phyloP scores from a whole-genome alignment of 92 coral and sea anemone genomes.

The Diadumene lineata region DNA sequence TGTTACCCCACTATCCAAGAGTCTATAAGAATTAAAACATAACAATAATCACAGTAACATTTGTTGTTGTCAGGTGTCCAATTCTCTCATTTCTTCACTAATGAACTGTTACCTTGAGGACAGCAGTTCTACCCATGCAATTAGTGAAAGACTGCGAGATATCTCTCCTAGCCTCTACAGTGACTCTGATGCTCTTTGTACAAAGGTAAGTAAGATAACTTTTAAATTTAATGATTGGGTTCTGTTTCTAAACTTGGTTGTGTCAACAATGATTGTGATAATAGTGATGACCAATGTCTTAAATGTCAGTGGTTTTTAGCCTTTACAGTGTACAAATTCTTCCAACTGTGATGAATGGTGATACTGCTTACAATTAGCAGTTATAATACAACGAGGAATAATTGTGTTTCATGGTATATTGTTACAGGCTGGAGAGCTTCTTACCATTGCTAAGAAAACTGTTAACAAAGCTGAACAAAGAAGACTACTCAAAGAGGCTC shows the following conservation, averaged over 20 bases:
- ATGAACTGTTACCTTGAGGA: conserved; percentile 88
- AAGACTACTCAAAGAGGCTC: conserved; percentile 80
- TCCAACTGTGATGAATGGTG: background rate
- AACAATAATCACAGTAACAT: no score
- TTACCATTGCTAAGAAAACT: conserved; percentile 81
- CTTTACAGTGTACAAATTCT: background rate
- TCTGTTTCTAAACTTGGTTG: background rate
- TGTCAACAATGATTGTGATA: background rate
- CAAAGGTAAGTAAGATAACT: conserved; percentile 74
- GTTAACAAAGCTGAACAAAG: conserved; percentile 81
- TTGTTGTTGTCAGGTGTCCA: conserved; percentile 67
- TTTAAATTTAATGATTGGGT: no score
- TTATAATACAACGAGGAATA: background rate
- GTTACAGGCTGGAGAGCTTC: conserved; percentile 93
- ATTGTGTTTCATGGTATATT: no score
- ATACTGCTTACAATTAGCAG: background rate
- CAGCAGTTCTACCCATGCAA: conserved; percentile 86
- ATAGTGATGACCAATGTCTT: background rate
- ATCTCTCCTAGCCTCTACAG: conserved; percentile 83
- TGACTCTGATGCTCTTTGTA: conserved; percentile 84
- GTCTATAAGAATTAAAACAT: no score
- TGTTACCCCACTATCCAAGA: no score
- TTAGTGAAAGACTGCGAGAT: conserved; percentile 77
- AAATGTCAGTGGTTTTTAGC: no score
- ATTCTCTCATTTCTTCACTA: conserved; percentile 71